Conservation (phyloP, 2,113 vertebrate genomes). For the zebrafish (Danio rerio) region GRCz12tu NC_133198.1:36712001-36712500, state of each 20-base stretch:
- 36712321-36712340: conserved; percentile 5
- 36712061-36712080: conserved; percentile 38
- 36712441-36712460: conserved; percentile 77
- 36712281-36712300: conserved; percentile 37
- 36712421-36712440: conserved; percentile 73
- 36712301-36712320: conserved; percentile 23
- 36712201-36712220: conserved; percentile 80
- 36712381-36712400: conserved; percentile 79
- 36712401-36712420: conserved; percentile 80
- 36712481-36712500: conserved; percentile 50
- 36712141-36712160: conserved; percentile 38
- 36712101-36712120: conserved; percentile 54
- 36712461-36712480: conserved; percentile 81
- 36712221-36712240: conserved; percentile 66
- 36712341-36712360: conserved; percentile 19
- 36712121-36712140: conserved; percentile 24
- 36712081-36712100: conserved; percentile 29
- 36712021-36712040: not conserved
- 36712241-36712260: conserved; percentile 78
- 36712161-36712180: conserved; percentile 23
- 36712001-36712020: conserved; percentile 33
- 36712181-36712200: conserved; percentile 51
- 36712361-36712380: conserved; percentile 73
- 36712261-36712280: conserved; percentile 63
- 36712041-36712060: conserved; percentile 40